Evolutionary conservation across 1,140 invertebrate species (phyloP).

Genomic region (Eriosoma lanigerum): DNA sequence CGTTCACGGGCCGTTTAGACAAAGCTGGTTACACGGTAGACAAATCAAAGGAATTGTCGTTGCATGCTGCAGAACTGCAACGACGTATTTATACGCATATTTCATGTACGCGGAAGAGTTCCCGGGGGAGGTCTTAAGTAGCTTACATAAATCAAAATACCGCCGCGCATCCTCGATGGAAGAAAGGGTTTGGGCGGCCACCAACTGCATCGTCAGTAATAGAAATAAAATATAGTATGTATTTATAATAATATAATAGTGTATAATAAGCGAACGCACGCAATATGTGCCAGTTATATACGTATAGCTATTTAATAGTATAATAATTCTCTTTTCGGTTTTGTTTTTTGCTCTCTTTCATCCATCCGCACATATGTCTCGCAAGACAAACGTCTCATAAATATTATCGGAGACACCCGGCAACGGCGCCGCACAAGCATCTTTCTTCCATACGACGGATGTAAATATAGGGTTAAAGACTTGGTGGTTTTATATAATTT

Average conservation of each 20-base stretch:
- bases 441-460: background rate
- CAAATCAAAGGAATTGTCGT: conserved; percentile 35
- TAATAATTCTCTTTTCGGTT: no score
- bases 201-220: conserved; percentile 16
- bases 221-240: background rate
- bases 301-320: no score
- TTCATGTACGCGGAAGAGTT: background rate
- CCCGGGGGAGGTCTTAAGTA: conserved; percentile 28
- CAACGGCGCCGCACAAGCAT: background rate
- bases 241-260: no score
- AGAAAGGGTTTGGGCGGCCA: conserved; percentile 33
- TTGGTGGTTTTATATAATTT: background rate
- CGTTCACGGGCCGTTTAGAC: conserved; percentile 47
- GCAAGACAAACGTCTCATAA: conserved; percentile 37
- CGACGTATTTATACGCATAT: background rate
- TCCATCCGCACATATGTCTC: background rate
- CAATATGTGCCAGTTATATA: background rate
- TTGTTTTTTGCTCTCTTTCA: background rate
- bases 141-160: conserved; percentile 42
- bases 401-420: background rate
- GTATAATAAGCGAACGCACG: background rate
- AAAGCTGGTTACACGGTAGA: conserved; percentile 42
- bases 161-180: background rate
- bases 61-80: background rate
- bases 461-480: background rate